Base-by-base conservation (phyloP, 1,140 invertebrate genomes). In the Leptinotarsa texana region DNA sequence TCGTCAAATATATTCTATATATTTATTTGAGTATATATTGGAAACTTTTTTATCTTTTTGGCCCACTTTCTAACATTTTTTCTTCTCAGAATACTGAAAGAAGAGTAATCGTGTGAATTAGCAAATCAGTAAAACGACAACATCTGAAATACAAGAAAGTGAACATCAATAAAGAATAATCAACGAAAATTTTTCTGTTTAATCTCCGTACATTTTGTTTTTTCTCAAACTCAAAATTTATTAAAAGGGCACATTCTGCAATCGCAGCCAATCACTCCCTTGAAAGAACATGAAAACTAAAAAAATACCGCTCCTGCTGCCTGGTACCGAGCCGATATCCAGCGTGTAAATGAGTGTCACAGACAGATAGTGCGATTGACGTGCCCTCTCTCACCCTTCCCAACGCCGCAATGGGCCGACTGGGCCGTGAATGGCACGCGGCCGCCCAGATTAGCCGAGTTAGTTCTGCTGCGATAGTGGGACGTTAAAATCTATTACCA, bases 331-430 rank as follows among this genome's bases (percentile, higher is more conserved):
- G 24, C 66, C 73, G 75, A 77, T 77, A 75, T 57, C 18, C 66
- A 74, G 77, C 70, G 73, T 70, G 77, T 75, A 73, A 79, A 79
- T 75, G 74, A 75, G 78, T 79, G 78, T 79, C 78, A 79, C 66
- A 66, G 72, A 72, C 78, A 79, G 78, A 77, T 77, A 79, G 75
- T 75, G 75, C 74, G 75, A 79, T 79, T 79, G 78, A 79, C 78
- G 75, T 76, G 49, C 77, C 75, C 72, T 74, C 70, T 68, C 75
- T 65, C n/a, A 42, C 51, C 51, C 15, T 57, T 57, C 51, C 51
- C n/a, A 57, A 21, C 22, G 22, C 21, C 63, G 63, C 21, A 33
- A 24, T 33, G 63, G 63, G 22, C 27, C 17, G 63, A 22, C 63
- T 22, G 21, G 42, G 68, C 42, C 68, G 33, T 49, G 42, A 42